These are phyloP conservation scores for Acanthochromis polyacanthus DNA, from an alignment of 2,113 vertebrate species.

Conservation along the genomic window DNA sequence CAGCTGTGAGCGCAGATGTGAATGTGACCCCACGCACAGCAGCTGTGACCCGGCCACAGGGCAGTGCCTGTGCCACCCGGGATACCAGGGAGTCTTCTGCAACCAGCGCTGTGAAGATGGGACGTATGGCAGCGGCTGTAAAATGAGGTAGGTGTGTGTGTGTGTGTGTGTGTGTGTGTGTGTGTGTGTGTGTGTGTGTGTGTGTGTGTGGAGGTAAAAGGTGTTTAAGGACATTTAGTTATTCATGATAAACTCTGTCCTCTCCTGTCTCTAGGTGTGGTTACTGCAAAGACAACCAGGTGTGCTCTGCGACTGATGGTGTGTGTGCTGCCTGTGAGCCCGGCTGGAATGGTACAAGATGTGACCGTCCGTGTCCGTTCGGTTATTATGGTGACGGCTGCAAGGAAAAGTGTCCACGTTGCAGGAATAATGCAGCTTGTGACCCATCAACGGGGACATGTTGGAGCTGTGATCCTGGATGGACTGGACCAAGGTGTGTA, in stretches of 20 bases:
- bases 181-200: conserved; percentile 24
- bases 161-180: conserved; percentile 21
- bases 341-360: conserved; percentile 92
- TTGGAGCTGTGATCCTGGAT: conserved; percentile 88
- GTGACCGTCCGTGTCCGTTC: conserved; percentile 82
- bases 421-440: conserved; percentile 85
- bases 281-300: conserved; percentile 83
- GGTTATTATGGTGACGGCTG: conserved; percentile 90
- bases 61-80: conserved; percentile 86
- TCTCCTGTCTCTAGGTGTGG: conserved; percentile 86
- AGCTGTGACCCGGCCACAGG: conserved; percentile 82
- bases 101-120: conserved; percentile 83
- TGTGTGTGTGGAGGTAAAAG: conserved; percentile 3
- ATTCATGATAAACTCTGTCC: neutral
- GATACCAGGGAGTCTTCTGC: conserved; percentile 87
- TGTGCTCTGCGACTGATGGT: conserved; percentile 88
- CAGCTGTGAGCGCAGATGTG: conserved; percentile 84
- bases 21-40: conserved; percentile 86
- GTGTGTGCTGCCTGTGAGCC: conserved; percentile 88
- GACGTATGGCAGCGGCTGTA: conserved; percentile 86
- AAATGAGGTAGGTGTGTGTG: conserved; percentile 80
- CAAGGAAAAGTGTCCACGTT: conserved; percentile 85
- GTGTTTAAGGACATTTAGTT: neutral
- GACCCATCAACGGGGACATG: conserved; percentile 87
- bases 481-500: conserved; percentile 86